phyloP scores from a whole-genome alignment of 2,113 vertebrate genomes.

The Silurus glanis region DNA sequence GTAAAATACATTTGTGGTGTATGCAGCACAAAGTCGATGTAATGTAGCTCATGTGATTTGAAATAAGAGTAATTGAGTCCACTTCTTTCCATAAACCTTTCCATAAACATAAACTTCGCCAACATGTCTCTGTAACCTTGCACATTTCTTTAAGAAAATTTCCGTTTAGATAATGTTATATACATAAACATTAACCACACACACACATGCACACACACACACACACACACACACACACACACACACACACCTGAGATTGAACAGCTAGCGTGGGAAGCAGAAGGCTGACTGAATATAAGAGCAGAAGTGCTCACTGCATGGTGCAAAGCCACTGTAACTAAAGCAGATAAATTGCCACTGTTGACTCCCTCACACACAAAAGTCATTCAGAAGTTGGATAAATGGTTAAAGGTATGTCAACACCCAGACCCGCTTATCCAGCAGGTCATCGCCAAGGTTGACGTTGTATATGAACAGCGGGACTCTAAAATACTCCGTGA shows the following conservation, averaged over 20 bases:
- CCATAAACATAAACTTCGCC: not conserved
- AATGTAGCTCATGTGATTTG: not conserved
- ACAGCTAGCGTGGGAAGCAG: slow-evolving; percentile 5
- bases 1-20: not conserved
- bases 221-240: slow-evolving; percentile 44
- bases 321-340: slow-evolving; percentile 44
- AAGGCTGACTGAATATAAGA: slow-evolving; percentile 39
- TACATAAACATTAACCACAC: slow-evolving; percentile 39
- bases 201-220: slow-evolving; percentile 41
- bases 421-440: not conserved
- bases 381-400: slow-evolving; percentile 28
- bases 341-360: slow-evolving; percentile 45
- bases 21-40: not conserved
- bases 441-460: slow-evolving; percentile 19
- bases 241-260: slow-evolving; percentile 25
- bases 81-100: not conserved
- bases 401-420: slow-evolving; percentile 41
- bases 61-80: slow-evolving; percentile 19
- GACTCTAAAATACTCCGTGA: slow-evolving; percentile 22
- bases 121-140: slow-evolving; percentile 30
- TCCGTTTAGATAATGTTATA: slow-evolving; percentile 30
- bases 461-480: slow-evolving; percentile 30
- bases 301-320: not conserved
- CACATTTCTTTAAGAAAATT: slow-evolving; percentile 23
- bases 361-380: slow-evolving; percentile 35